Base-by-base conservation (phyloP, 2,113 vertebrate species). In the Bucco capensis region DNA sequence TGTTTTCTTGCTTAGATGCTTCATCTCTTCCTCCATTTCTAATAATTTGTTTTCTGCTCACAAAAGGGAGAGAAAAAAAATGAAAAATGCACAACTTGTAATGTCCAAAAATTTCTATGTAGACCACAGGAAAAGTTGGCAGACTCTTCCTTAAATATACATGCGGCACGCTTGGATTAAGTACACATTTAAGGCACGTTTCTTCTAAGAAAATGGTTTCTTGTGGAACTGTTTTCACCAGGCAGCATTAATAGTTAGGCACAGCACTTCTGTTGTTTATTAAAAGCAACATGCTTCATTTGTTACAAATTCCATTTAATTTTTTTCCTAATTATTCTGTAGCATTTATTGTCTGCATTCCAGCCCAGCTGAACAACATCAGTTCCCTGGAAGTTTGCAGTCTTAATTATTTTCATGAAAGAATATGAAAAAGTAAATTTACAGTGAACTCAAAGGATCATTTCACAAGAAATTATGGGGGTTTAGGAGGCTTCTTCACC, bases 191-290 rank as follows among this genome's bases (percentile, higher is more conserved):
- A 83, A 90, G n/a, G 25, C 69, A 75, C 14, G 8, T 85, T 83
- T 81, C 40, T 83, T 89, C 23, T 69, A 58, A 65, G 65, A 25
- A 76, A 67, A 64, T 61, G 10, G 54, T 91, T 85, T 71, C 24
- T 57, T 79, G 33, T 65, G 31, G 31, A 64, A 65, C 50, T 71
- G 9, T 75, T 88, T 86, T 88, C 31, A 57, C 50, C 70, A 27
- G 21, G 23, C 37, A 40, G 10, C 67, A 31, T 75, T 90, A 83
- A 65, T 60, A 40, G 51, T 64, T 87, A 72, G 66, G 47, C 38
- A 89, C 30, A 94, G 65, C 44, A n/a, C 38, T 79, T 66, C 64
- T 89, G 56, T 74, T 94, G 65, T 86, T 94, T 91, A 64, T 83
- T 82, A 75, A 89, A 35, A 93, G 21, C 66, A 85, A 33, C 37